phyloP scores from a whole-genome alignment of 2,113 vertebrate genomes.

The Pedetes capensis region DNA sequence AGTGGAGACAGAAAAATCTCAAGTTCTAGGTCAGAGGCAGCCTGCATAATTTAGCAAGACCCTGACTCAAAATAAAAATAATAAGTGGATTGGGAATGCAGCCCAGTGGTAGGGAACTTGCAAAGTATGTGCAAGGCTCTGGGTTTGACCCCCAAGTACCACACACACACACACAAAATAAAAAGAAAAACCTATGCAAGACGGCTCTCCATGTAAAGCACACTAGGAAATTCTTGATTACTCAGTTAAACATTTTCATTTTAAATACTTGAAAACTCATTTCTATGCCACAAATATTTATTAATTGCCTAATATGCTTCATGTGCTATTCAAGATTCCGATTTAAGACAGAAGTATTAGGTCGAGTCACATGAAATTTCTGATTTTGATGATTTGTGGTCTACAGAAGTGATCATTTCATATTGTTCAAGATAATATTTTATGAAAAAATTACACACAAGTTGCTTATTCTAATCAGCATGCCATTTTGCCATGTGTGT shows the following conservation, averaged over 20 bases:
- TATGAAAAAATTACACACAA: not conserved
- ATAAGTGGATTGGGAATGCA: too few species aligned
- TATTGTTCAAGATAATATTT: not conserved
- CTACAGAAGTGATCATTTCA: not conserved
- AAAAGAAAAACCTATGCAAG: not conserved
- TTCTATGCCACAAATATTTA: not conserved
- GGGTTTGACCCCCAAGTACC: too few species aligned
- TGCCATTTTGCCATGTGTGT: not conserved
- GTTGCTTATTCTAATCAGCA: not conserved
- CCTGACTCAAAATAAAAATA: too few species aligned
- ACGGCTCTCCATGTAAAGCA: not conserved
- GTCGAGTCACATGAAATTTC: not conserved
- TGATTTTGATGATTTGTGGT: not conserved
- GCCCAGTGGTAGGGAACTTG: too few species aligned
- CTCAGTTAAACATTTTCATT: not conserved
- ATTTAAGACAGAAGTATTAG: not conserved
- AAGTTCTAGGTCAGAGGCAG: too few species aligned
- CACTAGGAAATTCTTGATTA: not conserved
- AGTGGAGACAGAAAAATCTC: too few species aligned
- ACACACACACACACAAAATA: too few species aligned
- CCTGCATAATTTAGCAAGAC: too few species aligned
- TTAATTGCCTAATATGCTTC: not conserved
- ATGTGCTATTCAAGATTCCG: not conserved
- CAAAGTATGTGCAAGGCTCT: too few species aligned
- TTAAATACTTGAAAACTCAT: slow-evolving; percentile 20